Conservation (phyloP, 2,888 invertebrate species). For the Lacanobia oleracea region DNA sequence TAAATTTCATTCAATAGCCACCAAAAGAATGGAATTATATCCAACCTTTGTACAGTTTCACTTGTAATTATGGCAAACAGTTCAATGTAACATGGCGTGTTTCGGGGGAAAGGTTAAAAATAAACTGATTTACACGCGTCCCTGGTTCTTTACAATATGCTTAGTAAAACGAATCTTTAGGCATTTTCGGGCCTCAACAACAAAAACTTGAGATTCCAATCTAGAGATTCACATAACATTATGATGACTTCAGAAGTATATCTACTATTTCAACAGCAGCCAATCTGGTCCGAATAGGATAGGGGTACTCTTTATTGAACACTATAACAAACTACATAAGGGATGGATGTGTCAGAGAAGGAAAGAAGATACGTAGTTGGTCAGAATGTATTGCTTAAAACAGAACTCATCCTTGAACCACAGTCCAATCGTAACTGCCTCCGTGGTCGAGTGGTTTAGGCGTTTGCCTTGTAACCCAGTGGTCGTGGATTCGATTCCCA, state of each 20-base stretch:
- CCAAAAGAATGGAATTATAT: slow-evolving; percentile 54
- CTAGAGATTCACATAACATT: neutral
- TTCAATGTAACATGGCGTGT: slow-evolving; percentile 62
- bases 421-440: neutral
- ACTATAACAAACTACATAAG: too few relatives aligned
- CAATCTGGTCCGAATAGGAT: neutral
- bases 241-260: neutral
- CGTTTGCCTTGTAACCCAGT: too few relatives aligned
- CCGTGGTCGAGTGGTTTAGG: too few relatives aligned
- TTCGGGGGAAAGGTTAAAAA: slow-evolving; percentile 49
- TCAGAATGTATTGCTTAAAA: neutral
- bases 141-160: neutral
- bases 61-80: slow-evolving; percentile 68
- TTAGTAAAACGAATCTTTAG: neutral
- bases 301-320: too few relatives aligned
- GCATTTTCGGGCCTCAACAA: neutral
- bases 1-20: slow-evolving; percentile 63
- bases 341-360: too few relatives aligned
- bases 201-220: neutral
- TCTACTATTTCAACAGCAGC: neutral
- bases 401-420: too few relatives aligned
- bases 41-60: slow-evolving; percentile 54
- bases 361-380: neutral
- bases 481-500: too few relatives aligned
- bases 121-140: slow-evolving; percentile 54